These are phyloP conservation scores for Periplaneta americana DNA, from an alignment of 1,140 invertebrate species.

Conservation along the genomic window DNA sequence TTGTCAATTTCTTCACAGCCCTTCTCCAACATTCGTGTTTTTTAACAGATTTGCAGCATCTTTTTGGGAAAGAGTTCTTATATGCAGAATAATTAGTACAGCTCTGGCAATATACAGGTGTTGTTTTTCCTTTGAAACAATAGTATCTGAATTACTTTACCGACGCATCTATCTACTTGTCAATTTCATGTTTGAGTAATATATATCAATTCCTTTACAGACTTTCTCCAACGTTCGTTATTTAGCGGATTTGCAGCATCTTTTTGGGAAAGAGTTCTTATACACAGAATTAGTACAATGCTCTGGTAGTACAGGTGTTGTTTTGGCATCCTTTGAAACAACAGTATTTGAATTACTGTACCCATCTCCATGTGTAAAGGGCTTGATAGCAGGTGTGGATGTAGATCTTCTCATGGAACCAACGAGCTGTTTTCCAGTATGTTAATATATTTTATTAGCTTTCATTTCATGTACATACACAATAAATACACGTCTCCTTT, in stretches of 20 bases:
- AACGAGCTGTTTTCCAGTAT: slow-evolving; percentile 56
- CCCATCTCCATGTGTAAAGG: slow-evolving; percentile 42
- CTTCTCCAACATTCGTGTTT: slow-evolving; percentile 8
- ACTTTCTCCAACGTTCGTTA: slow-evolving; percentile 10
- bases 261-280: slow-evolving; percentile 46
- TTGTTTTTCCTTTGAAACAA: slow-evolving; percentile 52
- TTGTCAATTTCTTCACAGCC: slow-evolving; percentile 9
- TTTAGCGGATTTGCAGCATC: slow-evolving; percentile 23
- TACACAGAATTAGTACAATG: slow-evolving; percentile 59
- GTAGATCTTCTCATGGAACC: slow-evolving; percentile 61
- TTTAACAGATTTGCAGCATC: slow-evolving; percentile 23
- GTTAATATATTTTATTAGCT: no score
- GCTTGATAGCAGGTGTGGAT: slow-evolving; percentile 43
- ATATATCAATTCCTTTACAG: not conserved
- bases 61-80: slow-evolving; percentile 46
- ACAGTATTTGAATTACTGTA: slow-evolving; percentile 56
- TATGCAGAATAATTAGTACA: slow-evolving; percentile 58
- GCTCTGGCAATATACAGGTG: slow-evolving; percentile 36
- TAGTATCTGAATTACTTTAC: slow-evolving; percentile 56
- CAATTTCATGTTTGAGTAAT: no score
- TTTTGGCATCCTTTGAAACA: slow-evolving; percentile 55
- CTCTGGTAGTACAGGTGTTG: slow-evolving; percentile 31
- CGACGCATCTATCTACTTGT: no score
- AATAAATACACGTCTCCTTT: no score
- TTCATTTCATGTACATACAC: no score